Evolutionary conservation across 2,113 vertebrate genomes (phyloP).

Genomic region (Phaetusa simplex): DNA sequence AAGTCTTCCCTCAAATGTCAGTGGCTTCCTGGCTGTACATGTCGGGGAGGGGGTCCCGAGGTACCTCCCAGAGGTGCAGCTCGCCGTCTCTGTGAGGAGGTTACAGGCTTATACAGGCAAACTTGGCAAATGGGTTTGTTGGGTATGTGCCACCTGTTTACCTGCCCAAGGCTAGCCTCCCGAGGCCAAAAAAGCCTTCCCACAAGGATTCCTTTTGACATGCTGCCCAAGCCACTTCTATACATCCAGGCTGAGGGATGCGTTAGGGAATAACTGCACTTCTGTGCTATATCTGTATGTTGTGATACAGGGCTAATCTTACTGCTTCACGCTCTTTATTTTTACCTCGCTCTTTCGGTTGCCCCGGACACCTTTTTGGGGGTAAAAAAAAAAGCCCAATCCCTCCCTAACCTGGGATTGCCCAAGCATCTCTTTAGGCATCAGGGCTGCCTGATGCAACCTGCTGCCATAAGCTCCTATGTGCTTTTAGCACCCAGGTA

Average conservation of each 20-base stretch:
- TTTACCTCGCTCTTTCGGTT: background rate
- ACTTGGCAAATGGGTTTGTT: background rate
- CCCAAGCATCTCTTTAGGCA: background rate
- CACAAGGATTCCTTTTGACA: background rate
- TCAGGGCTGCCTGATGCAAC: background rate
- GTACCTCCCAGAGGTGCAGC: background rate
- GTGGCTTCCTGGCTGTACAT: background rate
- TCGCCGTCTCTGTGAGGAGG: fast-evolving
- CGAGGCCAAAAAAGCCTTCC: background rate
- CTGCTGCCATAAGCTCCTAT: background rate
- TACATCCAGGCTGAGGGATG: background rate
- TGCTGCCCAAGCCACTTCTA: background rate
- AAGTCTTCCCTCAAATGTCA: background rate
- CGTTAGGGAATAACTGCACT: background rate
- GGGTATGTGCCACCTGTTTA: background rate
- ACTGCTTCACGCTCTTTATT: background rate
- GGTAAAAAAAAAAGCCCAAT: background rate
- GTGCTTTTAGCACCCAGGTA: background rate
- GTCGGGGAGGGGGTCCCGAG: background rate
- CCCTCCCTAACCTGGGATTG: background rate
- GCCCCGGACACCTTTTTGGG: background rate
- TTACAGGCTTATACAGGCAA: background rate
- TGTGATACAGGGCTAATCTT: background rate
- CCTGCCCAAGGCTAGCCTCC: background rate
- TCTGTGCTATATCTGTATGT: background rate